A percentile compares a stretch with the other conserved stretches of the same genome.
Conservation (phyloP, 2,113 vertebrate species). For the Cyanoderma ruficeps region DNA sequence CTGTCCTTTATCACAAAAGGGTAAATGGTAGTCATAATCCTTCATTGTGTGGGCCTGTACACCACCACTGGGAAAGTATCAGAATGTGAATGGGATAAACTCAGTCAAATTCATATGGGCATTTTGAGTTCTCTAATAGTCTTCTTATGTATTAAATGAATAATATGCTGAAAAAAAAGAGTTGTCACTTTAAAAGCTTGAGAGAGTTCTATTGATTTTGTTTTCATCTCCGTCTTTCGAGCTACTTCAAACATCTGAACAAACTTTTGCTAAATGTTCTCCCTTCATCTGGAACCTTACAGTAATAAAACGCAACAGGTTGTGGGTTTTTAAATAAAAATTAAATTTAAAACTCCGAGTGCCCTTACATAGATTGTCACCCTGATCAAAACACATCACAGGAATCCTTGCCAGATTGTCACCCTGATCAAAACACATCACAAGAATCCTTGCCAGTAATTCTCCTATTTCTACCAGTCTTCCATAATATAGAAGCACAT, state of each 20-base stretch:
- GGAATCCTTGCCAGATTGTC: not conserved
- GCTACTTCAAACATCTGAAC: not conserved
- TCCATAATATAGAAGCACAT: not conserved
- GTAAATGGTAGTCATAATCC: not conserved
- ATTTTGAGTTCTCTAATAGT: not conserved
- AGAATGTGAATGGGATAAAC: not conserved
- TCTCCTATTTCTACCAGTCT: not conserved
- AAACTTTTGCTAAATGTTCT: not conserved
- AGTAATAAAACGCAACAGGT: not conserved
- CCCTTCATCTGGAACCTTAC: not conserved
- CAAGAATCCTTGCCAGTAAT: not conserved
- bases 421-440: not conserved
- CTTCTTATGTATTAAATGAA: not conserved
- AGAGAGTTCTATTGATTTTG: not conserved
- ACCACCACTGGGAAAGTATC: not conserved
- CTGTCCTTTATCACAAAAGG: not conserved
- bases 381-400: not conserved
- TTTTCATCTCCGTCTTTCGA: not conserved
- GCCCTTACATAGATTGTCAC: not conserved
- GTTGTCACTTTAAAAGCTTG: not conserved
- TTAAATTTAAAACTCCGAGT: not conserved
- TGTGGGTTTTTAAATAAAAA: not conserved
- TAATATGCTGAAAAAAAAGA: not conserved
- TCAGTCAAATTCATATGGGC: not conserved
- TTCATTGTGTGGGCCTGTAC: not conserved